Conservation (phyloP, 64 coral and sea anemone species). For the Catalaphyllia jardinei region DNA sequence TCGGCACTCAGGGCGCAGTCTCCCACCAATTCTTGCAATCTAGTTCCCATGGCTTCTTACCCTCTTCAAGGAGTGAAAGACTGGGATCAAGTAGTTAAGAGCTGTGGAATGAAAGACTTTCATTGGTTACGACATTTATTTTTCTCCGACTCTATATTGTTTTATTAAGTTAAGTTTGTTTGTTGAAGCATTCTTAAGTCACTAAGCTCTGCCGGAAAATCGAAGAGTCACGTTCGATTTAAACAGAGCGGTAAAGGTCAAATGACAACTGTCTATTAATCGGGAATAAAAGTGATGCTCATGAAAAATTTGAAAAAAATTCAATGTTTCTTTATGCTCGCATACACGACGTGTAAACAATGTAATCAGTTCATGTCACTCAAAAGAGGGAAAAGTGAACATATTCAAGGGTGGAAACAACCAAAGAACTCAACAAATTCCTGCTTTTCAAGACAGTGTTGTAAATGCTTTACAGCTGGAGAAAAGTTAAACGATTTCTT, state of each 20-base stretch:
- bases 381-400: not conserved
- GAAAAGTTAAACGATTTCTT: not conserved
- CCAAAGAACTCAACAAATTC: not conserved
- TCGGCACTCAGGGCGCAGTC: too few relatives aligned
- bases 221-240: not conserved
- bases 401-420: not conserved
- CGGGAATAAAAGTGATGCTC: not conserved
- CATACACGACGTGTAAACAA: not conserved
- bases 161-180: not conserved
- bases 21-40: too few relatives aligned
- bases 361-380: not conserved
- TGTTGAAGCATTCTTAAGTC: conserved; percentile 28
- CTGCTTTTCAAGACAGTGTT: not conserved
- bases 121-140: not conserved
- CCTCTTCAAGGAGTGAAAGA: too few relatives aligned
- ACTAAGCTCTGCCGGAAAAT: not conserved
- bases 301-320: not conserved
- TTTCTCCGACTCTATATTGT: not conserved
- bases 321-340: not conserved
- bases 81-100: too few relatives aligned
- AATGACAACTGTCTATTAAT: not conserved
- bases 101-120: too few relatives aligned
- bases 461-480: not conserved
- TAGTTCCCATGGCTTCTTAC: too few relatives aligned
- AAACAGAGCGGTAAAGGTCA: conserved; percentile 7